These are phyloP conservation scores for Melinopterus prodromus DNA, from an alignment of 2,888 invertebrate genomes.

Conservation along the genomic window DNA sequence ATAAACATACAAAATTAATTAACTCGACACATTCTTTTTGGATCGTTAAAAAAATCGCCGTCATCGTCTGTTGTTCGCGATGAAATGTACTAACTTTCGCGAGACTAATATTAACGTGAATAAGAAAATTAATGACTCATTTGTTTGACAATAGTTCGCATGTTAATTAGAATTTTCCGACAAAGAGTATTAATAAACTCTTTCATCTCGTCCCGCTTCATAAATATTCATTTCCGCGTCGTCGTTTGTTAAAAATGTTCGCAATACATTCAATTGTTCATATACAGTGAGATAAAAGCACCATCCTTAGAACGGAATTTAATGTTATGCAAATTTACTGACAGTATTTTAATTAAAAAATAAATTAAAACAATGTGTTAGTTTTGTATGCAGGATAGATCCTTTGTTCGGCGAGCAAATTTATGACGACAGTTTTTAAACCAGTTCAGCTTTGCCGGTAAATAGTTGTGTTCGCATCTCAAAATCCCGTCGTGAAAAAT, in stretches of 20 bases:
- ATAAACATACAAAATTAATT: background rate
- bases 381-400: too few species aligned
- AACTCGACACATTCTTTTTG: background rate
- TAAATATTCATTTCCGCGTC: background rate
- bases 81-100: conserved; percentile 12
- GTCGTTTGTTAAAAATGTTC: background rate
- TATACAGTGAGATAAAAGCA: background rate
- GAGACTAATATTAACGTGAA: background rate
- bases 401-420: too few species aligned
- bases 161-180: background rate
- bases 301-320: too few species aligned
- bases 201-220: background rate
- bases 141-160: background rate
- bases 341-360: too few species aligned
- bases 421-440: too few species aligned
- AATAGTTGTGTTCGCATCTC: too few species aligned
- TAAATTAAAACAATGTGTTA: too few species aligned
- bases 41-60: background rate
- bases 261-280: background rate
- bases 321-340: too few species aligned
- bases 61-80: background rate
- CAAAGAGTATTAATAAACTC: background rate
- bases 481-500: too few species aligned
- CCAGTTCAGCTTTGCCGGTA: too few species aligned
- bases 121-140: background rate